Base-by-base conservation (phyloP, 1,140 invertebrate genomes). In the Sesamia nonagrioides region DNA sequence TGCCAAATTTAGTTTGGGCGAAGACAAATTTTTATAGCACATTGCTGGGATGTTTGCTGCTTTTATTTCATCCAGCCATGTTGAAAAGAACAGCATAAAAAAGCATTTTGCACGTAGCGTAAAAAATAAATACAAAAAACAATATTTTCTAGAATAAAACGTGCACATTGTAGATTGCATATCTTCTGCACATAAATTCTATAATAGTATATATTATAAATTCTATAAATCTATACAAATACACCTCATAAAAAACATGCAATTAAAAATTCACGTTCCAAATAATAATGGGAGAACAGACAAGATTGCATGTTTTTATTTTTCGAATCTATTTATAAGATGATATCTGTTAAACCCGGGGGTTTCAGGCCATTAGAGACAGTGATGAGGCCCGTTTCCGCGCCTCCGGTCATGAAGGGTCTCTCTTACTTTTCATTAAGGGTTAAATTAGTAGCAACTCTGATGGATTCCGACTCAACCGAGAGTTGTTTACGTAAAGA, bases 371-470 rank as follows among this genome's bases (percentile, higher is more conserved):
- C 87, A 89, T 90, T 90, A 90, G 86, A 87, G 79, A 33, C 80
- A 73, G 84, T 89, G 89, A 91, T 90, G 88, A 89, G 87, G 80
- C 87, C 80, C 85, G 88, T 82, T 88, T 90, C 90, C 89, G 81
- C 84, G 85, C 89, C 88, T 90, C 84, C 83, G 89, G 89, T 71
- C 83, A 84, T 40, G 78, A 76, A 89, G 86, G 85, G 84, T 77
- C 80, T 80, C 81, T 78, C 69, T 37, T 68, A 83, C 66, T 85
- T 84, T 86, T 89, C 88, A 90, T 91, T 89, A 92, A 87, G 83
- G 84, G 84, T 84, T 82, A 86, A 85, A 89, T 89, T 91, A 89
- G 83, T 84, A 61, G 17, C 50, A 80, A 81, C 82, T 82, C 78
- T 83, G 83, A 84, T 85, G 83, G 73, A 85, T 87, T 86, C 78